Evolutionary conservation across 2,113 vertebrate species (phyloP).

Genomic region (Lichenostomus cassidix): DNA sequence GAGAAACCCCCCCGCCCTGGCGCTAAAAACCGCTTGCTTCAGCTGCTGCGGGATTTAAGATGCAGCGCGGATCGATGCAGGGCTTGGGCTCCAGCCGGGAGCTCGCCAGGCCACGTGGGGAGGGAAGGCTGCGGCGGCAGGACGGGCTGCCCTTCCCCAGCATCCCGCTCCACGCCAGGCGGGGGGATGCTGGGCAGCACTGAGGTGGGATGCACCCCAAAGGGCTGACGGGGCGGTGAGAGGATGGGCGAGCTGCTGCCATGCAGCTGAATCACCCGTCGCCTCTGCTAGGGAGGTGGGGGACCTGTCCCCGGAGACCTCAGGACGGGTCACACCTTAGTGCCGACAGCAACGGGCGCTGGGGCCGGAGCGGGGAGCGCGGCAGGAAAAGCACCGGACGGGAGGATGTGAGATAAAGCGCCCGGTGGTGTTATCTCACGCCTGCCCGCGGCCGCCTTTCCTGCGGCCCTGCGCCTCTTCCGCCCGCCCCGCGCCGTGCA

Average conservation of each 20-base stretch:
- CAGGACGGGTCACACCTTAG: constrained; percentile 1
- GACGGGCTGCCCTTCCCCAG: not conserved
- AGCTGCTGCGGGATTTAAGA: constrained; percentile 58
- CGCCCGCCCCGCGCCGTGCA: not conserved
- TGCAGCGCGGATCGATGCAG: constrained; percentile 44
- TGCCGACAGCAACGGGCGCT: not conserved
- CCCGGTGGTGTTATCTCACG: constrained; percentile 16
- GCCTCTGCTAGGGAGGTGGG: not conserved
- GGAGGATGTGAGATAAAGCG: constrained; percentile 66
- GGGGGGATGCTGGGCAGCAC: not conserved
- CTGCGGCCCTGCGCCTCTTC: constrained; percentile 41
- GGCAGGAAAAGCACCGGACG: constrained; percentile 39
- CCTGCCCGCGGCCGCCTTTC: constrained; percentile 38
- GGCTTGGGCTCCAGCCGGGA: constrained; percentile 43
- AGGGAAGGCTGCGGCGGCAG: constrained; percentile 7
- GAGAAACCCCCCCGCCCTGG: not conserved
- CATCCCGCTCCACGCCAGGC: rapidly evolving
- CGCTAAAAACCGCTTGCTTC: constrained; percentile 53
- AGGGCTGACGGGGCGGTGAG: not conserved
- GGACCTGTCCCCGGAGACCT: not conserved
- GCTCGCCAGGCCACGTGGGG: constrained; percentile 15
- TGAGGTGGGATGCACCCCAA: not conserved
- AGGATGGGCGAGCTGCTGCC: not conserved
- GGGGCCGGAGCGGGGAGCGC: constrained; percentile 5
- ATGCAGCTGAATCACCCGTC: not conserved